Evolutionary conservation across 2,888 invertebrate species (phyloP).

Genomic region (Alviniconcha strummeri): DNA sequence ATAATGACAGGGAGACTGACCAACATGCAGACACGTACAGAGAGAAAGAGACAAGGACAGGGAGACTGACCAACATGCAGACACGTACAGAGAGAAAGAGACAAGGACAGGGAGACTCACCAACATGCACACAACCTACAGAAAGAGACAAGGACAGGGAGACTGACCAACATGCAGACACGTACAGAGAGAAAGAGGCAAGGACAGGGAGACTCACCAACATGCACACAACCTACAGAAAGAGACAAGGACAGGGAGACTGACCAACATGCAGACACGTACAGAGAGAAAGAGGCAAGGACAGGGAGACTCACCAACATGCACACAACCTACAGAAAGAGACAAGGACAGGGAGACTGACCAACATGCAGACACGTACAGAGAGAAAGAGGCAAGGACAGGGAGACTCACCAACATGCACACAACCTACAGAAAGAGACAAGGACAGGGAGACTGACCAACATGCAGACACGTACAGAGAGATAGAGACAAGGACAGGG

Average conservation of each 20-base stretch:
- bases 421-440: neutral
- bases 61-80: too few relatives aligned
- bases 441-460: too few relatives aligned
- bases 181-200: neutral
- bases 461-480: too few relatives aligned
- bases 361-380: neutral
- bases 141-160: neutral
- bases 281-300: neutral
- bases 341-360: neutral
- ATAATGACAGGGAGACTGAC: neutral
- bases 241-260: neutral
- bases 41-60: too few relatives aligned
- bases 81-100: neutral
- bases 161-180: neutral
- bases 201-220: neutral
- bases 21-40: too few relatives aligned
- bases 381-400: neutral
- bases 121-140: neutral
- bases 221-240: neutral
- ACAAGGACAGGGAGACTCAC: neutral
- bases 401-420: neutral
- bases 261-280: neutral
- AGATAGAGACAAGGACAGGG: too few relatives aligned
- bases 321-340: neutral
- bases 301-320: neutral